Evolutionary conservation across 2,888 invertebrate species (phyloP).

Genomic region (Eubasilissa splendida): DNA sequence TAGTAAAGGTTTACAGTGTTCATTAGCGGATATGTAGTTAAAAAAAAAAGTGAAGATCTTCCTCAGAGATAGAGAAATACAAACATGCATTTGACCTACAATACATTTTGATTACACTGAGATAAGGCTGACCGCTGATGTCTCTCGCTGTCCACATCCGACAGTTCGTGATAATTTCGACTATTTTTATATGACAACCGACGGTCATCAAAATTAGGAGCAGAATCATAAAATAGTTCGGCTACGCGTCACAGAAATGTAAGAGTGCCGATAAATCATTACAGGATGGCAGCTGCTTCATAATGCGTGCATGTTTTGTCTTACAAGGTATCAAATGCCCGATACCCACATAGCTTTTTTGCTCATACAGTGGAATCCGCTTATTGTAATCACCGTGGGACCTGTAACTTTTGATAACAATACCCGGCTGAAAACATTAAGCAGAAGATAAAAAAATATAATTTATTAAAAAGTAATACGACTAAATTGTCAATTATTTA

Average conservation of each 20-base stretch:
- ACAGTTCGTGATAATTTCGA: slow-evolving; percentile 20
- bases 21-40: background rate
- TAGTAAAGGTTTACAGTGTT: background rate
- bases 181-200: background rate
- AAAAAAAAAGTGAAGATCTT: background rate
- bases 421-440: no score
- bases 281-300: background rate
- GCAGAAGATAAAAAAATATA: no score
- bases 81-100: background rate
- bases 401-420: no score
- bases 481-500: no score
- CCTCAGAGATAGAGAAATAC: background rate
- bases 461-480: no score
- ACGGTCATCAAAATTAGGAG: background rate
- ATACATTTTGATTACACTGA: slow-evolving; percentile 8
- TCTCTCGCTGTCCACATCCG: slow-evolving; percentile 36
- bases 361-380: no score
- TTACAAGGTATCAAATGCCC: no score
- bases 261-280: background rate
- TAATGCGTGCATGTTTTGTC: background rate
- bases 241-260: background rate
- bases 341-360: no score
- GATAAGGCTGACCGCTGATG: background rate
- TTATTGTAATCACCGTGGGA: no score
- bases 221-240: background rate